Conservation (phyloP, 2,888 invertebrate genomes). For the Pristionchus mayeri region DNA sequence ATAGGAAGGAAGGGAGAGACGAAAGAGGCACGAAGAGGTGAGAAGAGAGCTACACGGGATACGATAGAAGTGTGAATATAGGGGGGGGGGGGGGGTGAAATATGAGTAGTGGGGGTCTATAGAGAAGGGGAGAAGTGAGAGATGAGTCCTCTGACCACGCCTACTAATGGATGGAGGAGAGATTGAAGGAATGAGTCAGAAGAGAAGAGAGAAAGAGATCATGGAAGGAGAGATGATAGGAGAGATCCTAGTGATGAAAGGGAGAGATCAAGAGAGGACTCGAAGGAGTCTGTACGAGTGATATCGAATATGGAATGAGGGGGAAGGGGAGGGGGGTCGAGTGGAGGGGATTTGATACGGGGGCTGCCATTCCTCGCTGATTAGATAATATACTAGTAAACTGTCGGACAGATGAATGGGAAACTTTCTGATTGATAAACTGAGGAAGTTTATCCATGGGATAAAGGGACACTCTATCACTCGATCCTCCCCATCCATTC, state of each 20-base stretch:
- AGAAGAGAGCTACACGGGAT: conserved; percentile 53
- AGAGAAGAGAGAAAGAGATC: conserved; percentile 47
- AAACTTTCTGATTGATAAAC: conserved; percentile 16
- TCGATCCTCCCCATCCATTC: conserved; percentile 41
- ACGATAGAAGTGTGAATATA: conserved; percentile 51
- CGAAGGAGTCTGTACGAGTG: too few relatives aligned
- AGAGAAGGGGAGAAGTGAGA: conserved; percentile 23
- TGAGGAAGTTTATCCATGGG: background rate
- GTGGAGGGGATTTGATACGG: background rate
- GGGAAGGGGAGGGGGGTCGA: background rate
- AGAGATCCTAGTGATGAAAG: too few relatives aligned
- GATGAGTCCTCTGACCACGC: background rate
- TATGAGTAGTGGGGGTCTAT: conserved; percentile 1
- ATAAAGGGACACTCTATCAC: background rate
- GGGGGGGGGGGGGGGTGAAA: conserved; percentile 49
- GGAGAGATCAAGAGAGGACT: background rate
- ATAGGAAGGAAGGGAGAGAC: conserved; percentile 4
- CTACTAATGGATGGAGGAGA: conserved; percentile 48
- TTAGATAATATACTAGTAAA: background rate
- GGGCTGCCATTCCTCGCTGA: too few relatives aligned
- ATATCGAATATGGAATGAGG: conserved; percentile 13
- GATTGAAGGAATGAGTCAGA: conserved; percentile 48
- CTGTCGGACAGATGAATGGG: background rate
- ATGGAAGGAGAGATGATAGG: conserved; percentile 16
- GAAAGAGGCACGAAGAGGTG: conserved; percentile 45